Base-by-base conservation (phyloP, 2,888 invertebrate species). In the Aquatica leii region DNA sequence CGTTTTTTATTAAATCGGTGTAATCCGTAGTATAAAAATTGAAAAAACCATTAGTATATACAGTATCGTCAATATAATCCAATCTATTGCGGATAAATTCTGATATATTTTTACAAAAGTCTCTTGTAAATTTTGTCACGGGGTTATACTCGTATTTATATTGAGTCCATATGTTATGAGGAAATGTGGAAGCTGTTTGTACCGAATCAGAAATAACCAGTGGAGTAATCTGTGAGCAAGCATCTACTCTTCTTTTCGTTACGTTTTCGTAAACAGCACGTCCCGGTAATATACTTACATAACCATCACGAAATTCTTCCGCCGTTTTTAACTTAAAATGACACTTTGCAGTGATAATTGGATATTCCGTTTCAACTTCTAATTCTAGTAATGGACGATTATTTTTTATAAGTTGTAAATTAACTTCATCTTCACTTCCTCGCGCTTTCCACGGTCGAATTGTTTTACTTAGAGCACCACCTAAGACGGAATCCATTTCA, bases 111-210 rank as follows among this genome's bases (percentile, higher is more conserved):
- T 75, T 65, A 1, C 71, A 61, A 49, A 78, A 73, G 1, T 80
- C 76, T 12, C 71, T 74, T 66, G 78, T 75, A 43, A 80, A 69
- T 1, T 61, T 59, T 34, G 65, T 56, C 2, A 74, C 60, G 24
- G 58, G 48, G 34, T 69, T 62, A 59, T 78, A 74, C 40, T 80
- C 76, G 65, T 86, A 87, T 9, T 81, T 73, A 74, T 88, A 90
- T 74, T 92, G 92, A 0, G 89, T 88, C 86, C 88, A 89, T 62
- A 85, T 84, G 77, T 91, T 91, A 62, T 85, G 82, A 0, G 90
- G 90, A 76, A 89, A 90, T 37, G 86, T 85, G 11, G 88, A 85
- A 54, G 82, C 83, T 0, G 92, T 92, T 82, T 93, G 93, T 31
- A 88, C 88, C 65, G 84, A 83, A 62, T 81, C 82, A 0, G 69